Conservation (phyloP, 2,113 vertebrate genomes). For the Columba livia region DNA sequence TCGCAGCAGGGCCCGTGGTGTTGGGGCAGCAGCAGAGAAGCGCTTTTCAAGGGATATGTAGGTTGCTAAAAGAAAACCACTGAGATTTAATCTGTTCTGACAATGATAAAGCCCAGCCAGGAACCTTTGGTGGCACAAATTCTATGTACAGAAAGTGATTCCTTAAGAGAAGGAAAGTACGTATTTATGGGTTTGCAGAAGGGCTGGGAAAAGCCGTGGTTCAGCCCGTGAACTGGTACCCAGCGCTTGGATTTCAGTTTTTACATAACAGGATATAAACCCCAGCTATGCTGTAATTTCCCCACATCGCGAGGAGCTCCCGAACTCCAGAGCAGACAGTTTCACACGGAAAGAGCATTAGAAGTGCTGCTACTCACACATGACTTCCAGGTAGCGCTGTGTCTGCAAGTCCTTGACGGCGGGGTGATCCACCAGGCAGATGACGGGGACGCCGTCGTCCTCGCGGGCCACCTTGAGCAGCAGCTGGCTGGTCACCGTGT, state of each 20-base stretch:
- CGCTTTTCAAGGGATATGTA: background rate
- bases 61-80: background rate
- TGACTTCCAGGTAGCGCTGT: conserved; percentile 93
- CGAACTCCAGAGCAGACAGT: background rate
- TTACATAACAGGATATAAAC: background rate
- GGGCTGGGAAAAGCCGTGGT: background rate
- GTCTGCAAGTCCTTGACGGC: conserved; percentile 94
- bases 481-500: conserved; percentile 91
- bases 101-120: background rate
- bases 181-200: background rate
- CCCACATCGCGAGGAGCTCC: accelerated
- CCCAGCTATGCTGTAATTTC: accelerated
- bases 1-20: accelerated
- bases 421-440: conserved; percentile 95
- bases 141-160: background rate
- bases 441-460: conserved; percentile 90
- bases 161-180: background rate
- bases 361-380: conserved; percentile 85
- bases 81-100: background rate
- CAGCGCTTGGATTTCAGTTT: background rate
- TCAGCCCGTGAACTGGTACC: background rate
- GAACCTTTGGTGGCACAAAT: background rate
- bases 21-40: background rate
- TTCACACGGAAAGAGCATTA: accelerated
- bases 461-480: conserved; percentile 89